Evolutionary conservation across 2,888 invertebrate species (phyloP).

Genomic region (Glyphotaelius pellucidus): DNA sequence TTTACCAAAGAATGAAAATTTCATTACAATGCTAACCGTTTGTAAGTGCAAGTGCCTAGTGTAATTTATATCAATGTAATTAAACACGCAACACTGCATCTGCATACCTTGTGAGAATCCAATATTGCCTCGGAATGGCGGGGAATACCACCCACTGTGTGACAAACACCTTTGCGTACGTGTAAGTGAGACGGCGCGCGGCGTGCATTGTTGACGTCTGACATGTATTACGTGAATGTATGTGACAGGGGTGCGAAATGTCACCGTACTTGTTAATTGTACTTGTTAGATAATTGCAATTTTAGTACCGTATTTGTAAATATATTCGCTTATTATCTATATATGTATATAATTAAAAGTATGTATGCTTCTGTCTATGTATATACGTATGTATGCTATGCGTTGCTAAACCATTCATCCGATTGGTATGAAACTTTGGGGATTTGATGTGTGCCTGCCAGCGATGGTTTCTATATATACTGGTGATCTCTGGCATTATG

Average conservation of each 20-base stretch:
- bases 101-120: constrained; percentile 33
- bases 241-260: background rate
- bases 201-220: constrained; percentile 28
- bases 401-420: too few relatives aligned
- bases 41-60: background rate
- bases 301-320: background rate
- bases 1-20: background rate
- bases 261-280: background rate
- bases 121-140: background rate
- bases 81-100: constrained; percentile 16
- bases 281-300: background rate
- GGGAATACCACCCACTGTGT: background rate
- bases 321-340: background rate
- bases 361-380: too few relatives aligned
- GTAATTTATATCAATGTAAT: background rate
- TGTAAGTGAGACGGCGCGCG: background rate
- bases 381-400: too few relatives aligned
- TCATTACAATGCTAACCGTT: background rate
- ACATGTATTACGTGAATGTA: background rate
- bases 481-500: too few relatives aligned
- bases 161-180: background rate
- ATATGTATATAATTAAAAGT: too few relatives aligned
- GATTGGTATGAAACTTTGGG: too few relatives aligned
- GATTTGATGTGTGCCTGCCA: too few relatives aligned
- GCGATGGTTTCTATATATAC: too few relatives aligned